Evolutionary conservation across 1,140 invertebrate genomes (phyloP), one percentile per base, ranked within the genome.

Genomic region (Formica selysi): DNA sequence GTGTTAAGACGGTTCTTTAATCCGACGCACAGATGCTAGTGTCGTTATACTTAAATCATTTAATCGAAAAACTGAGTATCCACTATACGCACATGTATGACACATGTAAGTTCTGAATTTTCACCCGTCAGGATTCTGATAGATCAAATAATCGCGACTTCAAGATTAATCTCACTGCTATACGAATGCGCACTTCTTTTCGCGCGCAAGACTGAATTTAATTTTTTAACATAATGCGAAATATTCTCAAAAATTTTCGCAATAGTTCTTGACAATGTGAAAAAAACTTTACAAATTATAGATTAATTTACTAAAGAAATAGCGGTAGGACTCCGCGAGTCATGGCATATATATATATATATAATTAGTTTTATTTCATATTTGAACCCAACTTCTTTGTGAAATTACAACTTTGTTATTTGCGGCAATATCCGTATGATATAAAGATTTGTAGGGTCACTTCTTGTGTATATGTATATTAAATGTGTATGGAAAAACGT

Each of bases 401-500:
- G 61, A 91, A 76, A 91, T 84, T 91, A 87, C 86, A 90, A 85
- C 71, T 65, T 84, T 84, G 64, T 80, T 74, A 87, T 89, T 85
- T 91, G 68, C 86, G 86, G 78, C 65, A 85, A 86, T 85, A 83
- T 84, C 26, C 78, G 59, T 65, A 29, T 85, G 81, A 89, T 91
- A 76, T 48, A 73, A 81, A 91, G 71, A 79, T 51, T 51, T 51
- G 76, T 90, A 91, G 54, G 38, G 54, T 80, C 79, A 86, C 76
- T 73, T 89, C 84, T 81, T 88, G 88, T 86, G 88, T 91, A 91
- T 90, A 86, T 90, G 81, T 87, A 85, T 91, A 87, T 87, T 91
- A 91, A 88, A 91, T 90, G 67, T 90, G 67, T 91, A 90, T 41
- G 88, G 48, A 86, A 87, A 87, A 86, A 48, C 68, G 44, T 87